Evolutionary conservation across 2,113 vertebrate species (phyloP), one percentile per base, ranked within the genome.

Genomic region (Aspidoscelis tigris): DNA sequence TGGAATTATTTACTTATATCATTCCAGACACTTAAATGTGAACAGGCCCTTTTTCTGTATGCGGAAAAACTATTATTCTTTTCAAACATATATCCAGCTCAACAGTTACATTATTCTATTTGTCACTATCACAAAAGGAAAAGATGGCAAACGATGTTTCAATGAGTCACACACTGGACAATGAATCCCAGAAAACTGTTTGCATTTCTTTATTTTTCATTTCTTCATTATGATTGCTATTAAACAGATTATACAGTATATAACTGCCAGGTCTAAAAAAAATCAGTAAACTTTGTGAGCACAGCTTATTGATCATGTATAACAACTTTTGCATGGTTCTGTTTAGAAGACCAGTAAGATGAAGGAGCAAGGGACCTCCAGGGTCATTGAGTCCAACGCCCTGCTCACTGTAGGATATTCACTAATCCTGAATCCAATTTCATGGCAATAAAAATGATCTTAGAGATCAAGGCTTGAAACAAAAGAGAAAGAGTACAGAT

Each of bases 261-360:
- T 0, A 47, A 71, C 88, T 90, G 78, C 33, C 86, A 68, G 86
- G 64, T 80, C 73, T 81, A 86, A 81, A 88, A 87, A 33, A 33
- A 33, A 69, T 5, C 84, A 85, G 58, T 75, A 88, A 80, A 90
- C 65, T 64, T 50, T 81, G 10, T 71, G 81, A 89, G 70, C 66
- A 81, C 77, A 1, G 0, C 61, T 82, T 91, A 87, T 20, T 86
- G 75, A 86, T 89, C 41, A 87, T 26, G 79, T 9, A 55, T 86
- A 22, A 78, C 24, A 70, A 47, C 8, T 84, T 1, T 71, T 85
- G 58, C 78, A 85, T 82, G 74, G 80, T 84, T 39, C 39, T 44
- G 0, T 61, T 85, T 72, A 71, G 10, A 2, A 84, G 1, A 72
- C 70, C 21, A 68, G 9, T 41, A 88, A 61, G 1, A 26, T 61